Evolutionary conservation across 2,113 vertebrate species (phyloP).

Genomic region (Xenopus borealis): DNA sequence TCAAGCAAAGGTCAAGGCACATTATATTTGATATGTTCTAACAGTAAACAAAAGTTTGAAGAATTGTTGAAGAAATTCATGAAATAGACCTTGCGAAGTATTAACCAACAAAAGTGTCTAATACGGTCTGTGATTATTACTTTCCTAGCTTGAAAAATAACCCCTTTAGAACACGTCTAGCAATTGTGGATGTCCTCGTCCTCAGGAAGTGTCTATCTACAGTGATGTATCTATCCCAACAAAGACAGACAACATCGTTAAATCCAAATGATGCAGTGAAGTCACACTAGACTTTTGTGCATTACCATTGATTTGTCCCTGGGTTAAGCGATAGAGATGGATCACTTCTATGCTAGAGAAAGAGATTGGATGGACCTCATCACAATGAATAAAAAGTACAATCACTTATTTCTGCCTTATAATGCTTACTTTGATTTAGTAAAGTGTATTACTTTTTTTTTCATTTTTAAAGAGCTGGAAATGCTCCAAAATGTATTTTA

Average conservation of each 20-base stretch:
- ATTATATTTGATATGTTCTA: too few relatives aligned
- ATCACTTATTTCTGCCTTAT: slow-evolving; percentile 28
- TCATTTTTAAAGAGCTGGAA: slow-evolving; percentile 26
- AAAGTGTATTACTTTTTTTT: slow-evolving; percentile 28
- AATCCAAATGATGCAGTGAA: slow-evolving; percentile 36
- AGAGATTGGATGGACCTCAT: slow-evolving; percentile 39
- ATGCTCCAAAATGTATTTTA: slow-evolving; percentile 34
- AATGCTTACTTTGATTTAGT: slow-evolving; percentile 36
- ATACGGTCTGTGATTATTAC: slow-evolving; percentile 10
- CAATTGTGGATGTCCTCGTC: slow-evolving; percentile 12
- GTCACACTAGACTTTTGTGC: slow-evolving; percentile 30
- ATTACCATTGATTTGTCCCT: slow-evolving; percentile 43
- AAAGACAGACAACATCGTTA: slow-evolving; percentile 27
- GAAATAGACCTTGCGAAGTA: background rate
- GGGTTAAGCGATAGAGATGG: slow-evolving; percentile 34
- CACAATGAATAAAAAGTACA: slow-evolving; percentile 27
- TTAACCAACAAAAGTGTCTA: background rate
- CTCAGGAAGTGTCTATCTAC: slow-evolving; percentile 16
- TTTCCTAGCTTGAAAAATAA: slow-evolving; percentile 22
- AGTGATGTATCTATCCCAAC: slow-evolving; percentile 29
- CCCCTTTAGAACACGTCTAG: slow-evolving; percentile 18
- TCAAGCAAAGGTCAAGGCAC: too few relatives aligned
- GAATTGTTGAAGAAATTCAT: too few relatives aligned
- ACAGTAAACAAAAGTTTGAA: too few relatives aligned
- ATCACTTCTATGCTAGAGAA: slow-evolving; percentile 16